A percentile compares a stretch with the other conserved stretches of the same genome.
These are phyloP conservation scores for Myotis findleyi DNA, from an alignment of 2,797 vertebrate species.

Conservation along the genomic window DNA sequence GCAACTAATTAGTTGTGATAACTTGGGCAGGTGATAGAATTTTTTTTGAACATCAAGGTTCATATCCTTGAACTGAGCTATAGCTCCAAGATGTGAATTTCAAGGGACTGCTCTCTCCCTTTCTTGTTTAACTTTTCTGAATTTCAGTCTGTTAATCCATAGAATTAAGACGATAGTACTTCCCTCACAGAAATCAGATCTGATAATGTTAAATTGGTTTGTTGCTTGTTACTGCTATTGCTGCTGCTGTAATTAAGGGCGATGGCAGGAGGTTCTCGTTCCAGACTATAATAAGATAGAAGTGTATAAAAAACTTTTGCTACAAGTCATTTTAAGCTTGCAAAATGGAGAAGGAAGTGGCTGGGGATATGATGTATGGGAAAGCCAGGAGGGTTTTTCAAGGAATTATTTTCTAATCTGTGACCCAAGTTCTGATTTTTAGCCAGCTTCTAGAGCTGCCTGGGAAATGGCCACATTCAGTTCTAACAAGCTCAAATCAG, in stretches of 20 bases:
- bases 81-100: not conserved
- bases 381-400: not conserved
- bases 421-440: not conserved
- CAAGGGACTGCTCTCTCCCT: not conserved
- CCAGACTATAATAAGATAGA: not conserved
- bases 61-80: not conserved
- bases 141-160: not conserved
- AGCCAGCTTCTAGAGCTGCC: not conserved
- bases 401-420: conserved; percentile 33
- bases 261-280: not conserved
- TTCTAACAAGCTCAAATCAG: not conserved
- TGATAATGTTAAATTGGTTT: not conserved
- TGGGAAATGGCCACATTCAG: not conserved
- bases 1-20: not conserved
- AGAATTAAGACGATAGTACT: not conserved
- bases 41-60: not conserved
- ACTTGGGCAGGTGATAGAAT: not conserved
- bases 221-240: not conserved
- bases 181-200: not conserved
- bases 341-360: not conserved
- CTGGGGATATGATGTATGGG: not conserved
- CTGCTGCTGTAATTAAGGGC: not conserved
- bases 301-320: not conserved
- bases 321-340: not conserved
- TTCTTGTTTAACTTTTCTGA: not conserved